phyloP scores from a whole-genome alignment of 1,140 invertebrate species.

The Drosophila guanche region DNA sequence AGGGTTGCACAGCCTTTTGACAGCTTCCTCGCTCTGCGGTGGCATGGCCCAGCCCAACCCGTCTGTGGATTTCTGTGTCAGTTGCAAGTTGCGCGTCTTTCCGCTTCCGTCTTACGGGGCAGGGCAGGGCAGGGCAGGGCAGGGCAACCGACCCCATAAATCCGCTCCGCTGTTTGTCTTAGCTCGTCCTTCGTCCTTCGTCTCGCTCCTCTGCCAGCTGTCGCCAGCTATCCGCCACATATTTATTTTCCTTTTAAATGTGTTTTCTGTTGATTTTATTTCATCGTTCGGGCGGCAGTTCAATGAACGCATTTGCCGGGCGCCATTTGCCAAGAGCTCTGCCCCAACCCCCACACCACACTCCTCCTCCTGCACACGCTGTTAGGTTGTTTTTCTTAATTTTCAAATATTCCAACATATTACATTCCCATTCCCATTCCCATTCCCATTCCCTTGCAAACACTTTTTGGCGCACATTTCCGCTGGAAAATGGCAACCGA shows the following conservation, averaged over 20 bases:
- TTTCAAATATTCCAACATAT: conserved; percentile 72
- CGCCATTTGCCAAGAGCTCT: conserved; percentile 61
- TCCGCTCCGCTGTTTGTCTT: conserved; percentile 67
- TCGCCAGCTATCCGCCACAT: conserved; percentile 57
- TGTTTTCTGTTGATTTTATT: conserved; percentile 66
- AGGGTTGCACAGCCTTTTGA: conserved; percentile 66
- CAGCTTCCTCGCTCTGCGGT: conserved; percentile 72
- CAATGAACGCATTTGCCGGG: conserved; percentile 79
- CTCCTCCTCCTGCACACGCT: neutral
- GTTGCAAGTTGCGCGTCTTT: conserved; percentile 74
- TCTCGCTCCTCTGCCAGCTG: conserved; percentile 7
- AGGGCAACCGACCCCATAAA: conserved; percentile 58
- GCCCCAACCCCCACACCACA: conserved; percentile 1
- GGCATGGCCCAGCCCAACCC: neutral
- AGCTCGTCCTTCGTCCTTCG: conserved; percentile 39
- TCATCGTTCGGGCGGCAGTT: conserved; percentile 67
- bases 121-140: neutral
- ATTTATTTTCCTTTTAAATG: conserved; percentile 65
- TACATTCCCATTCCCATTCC: conserved; percentile 56
- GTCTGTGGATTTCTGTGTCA: conserved; percentile 51
- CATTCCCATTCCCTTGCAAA: conserved; percentile 46
- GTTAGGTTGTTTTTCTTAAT: conserved; percentile 57
- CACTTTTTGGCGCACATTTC: conserved; percentile 80
- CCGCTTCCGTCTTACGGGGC: conserved; percentile 59
- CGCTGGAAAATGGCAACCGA: conserved; percentile 68